Conservation (phyloP, 2,797 vertebrate genomes). For the Characodon lateralis region DNA sequence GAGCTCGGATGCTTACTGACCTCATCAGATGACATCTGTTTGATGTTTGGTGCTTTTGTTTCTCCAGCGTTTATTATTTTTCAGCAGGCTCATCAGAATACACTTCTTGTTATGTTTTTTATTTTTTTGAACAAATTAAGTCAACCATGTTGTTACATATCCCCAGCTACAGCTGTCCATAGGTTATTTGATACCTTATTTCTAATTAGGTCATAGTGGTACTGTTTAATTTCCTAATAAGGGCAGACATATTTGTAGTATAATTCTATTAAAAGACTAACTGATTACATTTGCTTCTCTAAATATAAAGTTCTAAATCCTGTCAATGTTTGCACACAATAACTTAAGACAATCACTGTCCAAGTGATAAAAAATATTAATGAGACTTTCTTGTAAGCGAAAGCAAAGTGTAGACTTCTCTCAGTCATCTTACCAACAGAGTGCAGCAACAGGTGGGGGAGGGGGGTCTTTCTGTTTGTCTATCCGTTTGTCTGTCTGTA, state of each 20-base stretch:
- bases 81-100: slow-evolving; percentile 35
- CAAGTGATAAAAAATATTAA: neutral
- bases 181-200: slow-evolving; percentile 68
- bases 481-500: neutral
- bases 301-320: neutral
- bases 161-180: slow-evolving; percentile 27
- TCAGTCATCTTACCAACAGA: no score
- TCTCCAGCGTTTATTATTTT: slow-evolving; percentile 48
- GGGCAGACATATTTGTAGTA: slow-evolving; percentile 37
- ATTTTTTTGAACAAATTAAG: neutral
- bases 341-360: neutral
- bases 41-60: slow-evolving; percentile 72
- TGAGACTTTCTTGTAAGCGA: neutral
- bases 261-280: slow-evolving; percentile 33
- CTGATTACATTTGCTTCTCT: slow-evolving; percentile 6
- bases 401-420: neutral
- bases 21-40: slow-evolving; percentile 86
- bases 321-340: neutral
- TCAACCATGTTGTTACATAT: slow-evolving; percentile 18
- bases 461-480: neutral
- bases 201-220: slow-evolving; percentile 63
- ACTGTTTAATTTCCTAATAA: slow-evolving; percentile 67
- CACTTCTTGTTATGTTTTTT: slow-evolving; percentile 33
- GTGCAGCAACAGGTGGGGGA: neutral
- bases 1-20: slow-evolving; percentile 87